phyloP scores from a whole-genome alignment of 2,113 vertebrate genomes.

The Herpailurus yagouaroundi region DNA sequence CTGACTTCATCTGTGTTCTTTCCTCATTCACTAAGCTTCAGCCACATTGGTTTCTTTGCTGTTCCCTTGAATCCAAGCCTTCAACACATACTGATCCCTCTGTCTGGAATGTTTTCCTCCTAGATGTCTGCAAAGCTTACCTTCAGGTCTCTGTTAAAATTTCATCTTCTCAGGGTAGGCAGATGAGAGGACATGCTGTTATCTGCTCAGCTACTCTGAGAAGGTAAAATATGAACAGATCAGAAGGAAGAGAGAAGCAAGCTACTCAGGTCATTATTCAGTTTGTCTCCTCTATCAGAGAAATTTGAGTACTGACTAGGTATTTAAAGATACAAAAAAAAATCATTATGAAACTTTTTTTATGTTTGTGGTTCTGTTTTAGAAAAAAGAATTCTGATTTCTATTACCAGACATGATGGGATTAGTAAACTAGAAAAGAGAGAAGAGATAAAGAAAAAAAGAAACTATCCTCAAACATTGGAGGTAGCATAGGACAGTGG shows the following conservation, averaged over 20 bases:
- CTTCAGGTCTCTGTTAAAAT: background rate
- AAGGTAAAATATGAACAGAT: background rate
- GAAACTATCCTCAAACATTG: background rate
- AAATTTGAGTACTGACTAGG: background rate
- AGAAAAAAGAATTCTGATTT: slow-evolving; percentile 7
- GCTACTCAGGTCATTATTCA: background rate
- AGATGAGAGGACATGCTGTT: background rate
- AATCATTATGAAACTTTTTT: background rate
- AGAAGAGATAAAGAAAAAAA: background rate
- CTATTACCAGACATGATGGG: background rate
- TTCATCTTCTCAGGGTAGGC: background rate
- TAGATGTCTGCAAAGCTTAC: background rate
- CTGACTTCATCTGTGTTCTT: background rate
- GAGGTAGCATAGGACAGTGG: background rate
- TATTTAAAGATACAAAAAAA: background rate
- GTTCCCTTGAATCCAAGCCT: background rate
- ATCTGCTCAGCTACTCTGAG: background rate
- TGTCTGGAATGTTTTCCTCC: background rate
- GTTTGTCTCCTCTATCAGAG: background rate
- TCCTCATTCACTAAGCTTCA: background rate
- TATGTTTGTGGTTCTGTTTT: slow-evolving; percentile 40
- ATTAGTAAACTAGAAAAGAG: background rate
- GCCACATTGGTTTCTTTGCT: background rate
- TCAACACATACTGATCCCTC: background rate
- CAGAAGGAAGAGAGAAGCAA: background rate